Evolutionary conservation across 2,113 vertebrate species (phyloP), one percentile per base, ranked within the genome.

Genomic region (Canis aureus): DNA sequence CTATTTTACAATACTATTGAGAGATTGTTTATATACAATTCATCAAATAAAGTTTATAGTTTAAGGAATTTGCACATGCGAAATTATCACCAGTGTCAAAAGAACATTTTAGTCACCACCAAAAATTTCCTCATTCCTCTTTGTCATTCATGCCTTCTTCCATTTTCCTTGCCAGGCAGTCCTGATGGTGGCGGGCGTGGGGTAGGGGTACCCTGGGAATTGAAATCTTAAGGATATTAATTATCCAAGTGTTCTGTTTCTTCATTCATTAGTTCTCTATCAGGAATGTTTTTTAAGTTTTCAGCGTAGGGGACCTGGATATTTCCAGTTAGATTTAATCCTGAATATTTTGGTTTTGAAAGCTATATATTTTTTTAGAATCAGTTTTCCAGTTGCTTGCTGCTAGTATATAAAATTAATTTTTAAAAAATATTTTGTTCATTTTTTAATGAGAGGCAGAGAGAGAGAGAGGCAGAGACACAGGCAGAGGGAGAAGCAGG

Each of bases 271-370:
- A 38, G 4, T 15, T 74, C 23, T 73, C 57, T 82, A n/a, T 92
- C 29, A 22, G 76, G 35, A 74, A 19, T 96, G 19, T 66, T 53
- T 25, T 79, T 73, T 85, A 83, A 83, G 32, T 78, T 91, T 94
- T 92, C 32, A 49, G 16, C 69, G 6, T 83, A 69, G 69, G 81
- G 27, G 43, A 92, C 32, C 78, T 78, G 25, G 8, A 29, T 86
- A 22, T 92, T 97, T 95, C 69, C 53, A 60, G n/a, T 95, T 95
- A 78, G 32, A 88, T 67, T 89, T 71, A 86, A 20, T 57, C 3
- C 35, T 87, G 74, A 62, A 67, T 82, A 62, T 88, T 88, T 96
- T 88, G 27, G 38, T 73, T 82, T 92, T 69, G 13, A 43, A 95
- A 38, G n/a, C 53, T 69, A 1, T n/a, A 19, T 55, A 82, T 82